Conservation (phyloP, 2,113 vertebrate genomes). For the Leptodactylus fuscus region DNA sequence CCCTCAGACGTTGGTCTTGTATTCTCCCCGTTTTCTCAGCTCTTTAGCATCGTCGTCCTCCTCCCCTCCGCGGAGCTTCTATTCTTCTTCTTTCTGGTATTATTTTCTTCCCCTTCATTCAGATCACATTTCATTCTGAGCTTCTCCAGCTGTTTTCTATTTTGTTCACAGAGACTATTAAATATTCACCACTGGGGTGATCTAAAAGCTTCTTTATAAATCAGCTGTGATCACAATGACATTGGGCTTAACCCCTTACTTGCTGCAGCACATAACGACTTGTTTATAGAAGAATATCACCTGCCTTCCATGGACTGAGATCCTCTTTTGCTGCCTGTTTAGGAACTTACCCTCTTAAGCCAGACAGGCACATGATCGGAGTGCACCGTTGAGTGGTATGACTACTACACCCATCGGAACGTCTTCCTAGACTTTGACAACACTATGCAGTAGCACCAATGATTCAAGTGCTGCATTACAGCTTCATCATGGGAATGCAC, state of each 20-base stretch:
- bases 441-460: too few relatives aligned
- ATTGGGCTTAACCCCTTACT: conserved; percentile 30
- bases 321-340: too few relatives aligned
- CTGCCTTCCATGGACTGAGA: not conserved
- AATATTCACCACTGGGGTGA: conserved; percentile 58
- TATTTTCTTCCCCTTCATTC: conserved; percentile 36
- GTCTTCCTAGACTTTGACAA: too few relatives aligned
- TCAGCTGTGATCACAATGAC: conserved; percentile 47
- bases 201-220: conserved; percentile 57
- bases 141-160: conserved; percentile 59
- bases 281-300: not conserved
- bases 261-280: not conserved
- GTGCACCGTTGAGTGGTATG: too few relatives aligned
- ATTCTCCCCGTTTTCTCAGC: too few relatives aligned
- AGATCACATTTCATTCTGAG: conserved; percentile 55
- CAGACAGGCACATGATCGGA: too few relatives aligned
- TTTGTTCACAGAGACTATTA: conserved; percentile 55
- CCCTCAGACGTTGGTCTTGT: not conserved
- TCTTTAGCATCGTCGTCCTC: not conserved
- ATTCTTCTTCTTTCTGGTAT: not conserved
- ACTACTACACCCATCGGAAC: too few relatives aligned
- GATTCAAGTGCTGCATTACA: too few relatives aligned
- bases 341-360: too few relatives aligned
- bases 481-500: too few relatives aligned
- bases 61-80: not conserved